Evolutionary conservation across 2,888 invertebrate genomes (phyloP).

Genomic region (Calliphora vomitoria): DNA sequence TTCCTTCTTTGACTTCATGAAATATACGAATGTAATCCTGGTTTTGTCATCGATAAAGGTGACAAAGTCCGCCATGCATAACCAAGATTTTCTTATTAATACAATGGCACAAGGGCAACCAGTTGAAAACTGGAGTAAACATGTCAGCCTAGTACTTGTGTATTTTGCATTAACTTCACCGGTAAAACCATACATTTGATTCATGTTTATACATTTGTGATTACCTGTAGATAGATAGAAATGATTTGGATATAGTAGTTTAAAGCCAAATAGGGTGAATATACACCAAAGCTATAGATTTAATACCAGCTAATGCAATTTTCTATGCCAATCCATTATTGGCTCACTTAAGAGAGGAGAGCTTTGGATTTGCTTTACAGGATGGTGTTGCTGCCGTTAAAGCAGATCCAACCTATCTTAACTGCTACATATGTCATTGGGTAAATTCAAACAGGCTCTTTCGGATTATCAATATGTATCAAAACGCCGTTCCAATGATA

Average conservation of each 20-base stretch:
- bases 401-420: constrained; percentile 94
- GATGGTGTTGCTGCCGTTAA: constrained; percentile 97
- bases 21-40: no score
- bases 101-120: constrained; percentile 97
- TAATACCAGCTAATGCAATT: constrained; percentile 92
- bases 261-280: constrained; percentile 96
- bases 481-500: constrained; percentile 96
- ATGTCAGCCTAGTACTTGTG: constrained; percentile 96
- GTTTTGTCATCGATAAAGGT: no score
- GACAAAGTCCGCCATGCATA: constrained; percentile 99
- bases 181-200: constrained; percentile 99
- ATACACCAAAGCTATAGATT: constrained; percentile 94
- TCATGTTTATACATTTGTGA: constrained; percentile 99
- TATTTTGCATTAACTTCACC: constrained; percentile 99
- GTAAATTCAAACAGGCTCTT: constrained; percentile 98
- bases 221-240: constrained; percentile 99
- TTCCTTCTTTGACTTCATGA: no score
- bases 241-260: constrained; percentile 97
- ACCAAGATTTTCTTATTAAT: constrained; percentile 93
- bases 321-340: constrained; percentile 98
- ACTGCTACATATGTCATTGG: constrained; percentile 99
- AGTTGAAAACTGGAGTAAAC: constrained; percentile 99
- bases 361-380: constrained; percentile 95
- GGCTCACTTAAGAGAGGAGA: constrained; percentile 96
- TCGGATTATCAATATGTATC: constrained; percentile 98